Conservation (phyloP, 2,797 vertebrate species). For the Protonibea diacanthus region DNA sequence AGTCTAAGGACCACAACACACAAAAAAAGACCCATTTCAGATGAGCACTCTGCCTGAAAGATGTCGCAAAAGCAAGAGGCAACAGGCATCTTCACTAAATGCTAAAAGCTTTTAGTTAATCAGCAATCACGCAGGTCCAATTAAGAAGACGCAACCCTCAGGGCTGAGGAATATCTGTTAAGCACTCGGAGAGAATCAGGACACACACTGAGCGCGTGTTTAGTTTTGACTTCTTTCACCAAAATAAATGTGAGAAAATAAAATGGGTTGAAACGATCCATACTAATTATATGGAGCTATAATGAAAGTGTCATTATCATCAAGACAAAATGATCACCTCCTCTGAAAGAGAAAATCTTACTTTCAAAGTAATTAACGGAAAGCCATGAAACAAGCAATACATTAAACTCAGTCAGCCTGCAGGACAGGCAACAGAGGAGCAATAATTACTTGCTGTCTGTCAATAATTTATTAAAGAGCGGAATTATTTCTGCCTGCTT, state of each 20-base stretch:
- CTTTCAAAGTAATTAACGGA: slow-evolving; percentile 12
- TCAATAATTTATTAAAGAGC: slow-evolving; percentile 47
- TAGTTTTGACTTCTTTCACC: neutral
- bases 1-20: neutral
- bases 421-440: slow-evolving; percentile 4
- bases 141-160: neutral
- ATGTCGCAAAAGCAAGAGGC: neutral
- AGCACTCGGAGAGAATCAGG: slow-evolving; percentile 1
- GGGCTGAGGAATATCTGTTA: slow-evolving; percentile 7
- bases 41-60: neutral
- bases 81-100: slow-evolving; percentile 2
- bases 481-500: slow-evolving; percentile 26
- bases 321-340: slow-evolving; percentile 6
- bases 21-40: neutral
- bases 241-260: neutral
- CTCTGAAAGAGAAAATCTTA: neutral
- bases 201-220: neutral
- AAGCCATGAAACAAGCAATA: slow-evolving; percentile 7
- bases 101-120: slow-evolving; percentile 23
- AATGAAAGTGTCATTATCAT: slow-evolving; percentile 12
- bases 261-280: neutral
- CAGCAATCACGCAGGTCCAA: slow-evolving; percentile 1
- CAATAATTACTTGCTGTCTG: slow-evolving; percentile 18
- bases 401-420: slow-evolving; percentile 24
- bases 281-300: slow-evolving; percentile 1